Evolutionary conservation across 2,888 invertebrate species (phyloP).

Genomic region (Frankliniella fusca): DNA sequence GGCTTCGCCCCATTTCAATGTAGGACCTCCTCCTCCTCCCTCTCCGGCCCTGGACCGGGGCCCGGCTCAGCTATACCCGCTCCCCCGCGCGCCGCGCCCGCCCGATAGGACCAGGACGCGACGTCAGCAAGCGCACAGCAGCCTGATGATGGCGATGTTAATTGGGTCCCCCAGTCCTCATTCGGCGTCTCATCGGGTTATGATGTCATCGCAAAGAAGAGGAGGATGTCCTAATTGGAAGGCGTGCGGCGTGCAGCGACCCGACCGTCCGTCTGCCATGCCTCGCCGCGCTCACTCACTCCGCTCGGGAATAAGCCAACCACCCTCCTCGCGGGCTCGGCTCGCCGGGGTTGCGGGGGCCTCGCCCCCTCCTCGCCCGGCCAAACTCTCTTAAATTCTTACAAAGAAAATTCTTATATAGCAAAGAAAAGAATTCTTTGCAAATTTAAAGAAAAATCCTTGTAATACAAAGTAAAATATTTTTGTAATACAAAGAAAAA

Average conservation of each 20-base stretch:
- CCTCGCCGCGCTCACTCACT: too few relatives aligned
- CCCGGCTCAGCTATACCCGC: background rate
- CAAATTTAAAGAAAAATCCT: too few relatives aligned
- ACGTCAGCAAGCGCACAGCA: background rate
- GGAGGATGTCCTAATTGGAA: conserved; percentile 22
- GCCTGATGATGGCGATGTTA: background rate
- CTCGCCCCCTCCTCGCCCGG: too few relatives aligned
- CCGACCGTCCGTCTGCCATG: too few relatives aligned
- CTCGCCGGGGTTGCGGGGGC: too few relatives aligned
- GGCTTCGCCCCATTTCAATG: background rate
- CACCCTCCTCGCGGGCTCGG: too few relatives aligned
- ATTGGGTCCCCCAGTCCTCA: background rate
- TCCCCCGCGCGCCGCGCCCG: background rate
- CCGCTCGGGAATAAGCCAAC: too few relatives aligned
- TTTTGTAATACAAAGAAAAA: too few relatives aligned
- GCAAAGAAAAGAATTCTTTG: too few relatives aligned
- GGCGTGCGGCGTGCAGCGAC: background rate
- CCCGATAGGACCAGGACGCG: background rate
- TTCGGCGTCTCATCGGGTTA: background rate
- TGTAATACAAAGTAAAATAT: too few relatives aligned
- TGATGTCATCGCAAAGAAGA: conserved; percentile 7
- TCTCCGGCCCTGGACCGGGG: background rate
- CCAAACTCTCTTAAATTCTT: too few relatives aligned
- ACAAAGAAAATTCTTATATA: too few relatives aligned
- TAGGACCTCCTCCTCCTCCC: background rate